phyloP scores from a whole-genome alignment of 2,113 vertebrate genomes.

The Morphnarchus princeps region DNA sequence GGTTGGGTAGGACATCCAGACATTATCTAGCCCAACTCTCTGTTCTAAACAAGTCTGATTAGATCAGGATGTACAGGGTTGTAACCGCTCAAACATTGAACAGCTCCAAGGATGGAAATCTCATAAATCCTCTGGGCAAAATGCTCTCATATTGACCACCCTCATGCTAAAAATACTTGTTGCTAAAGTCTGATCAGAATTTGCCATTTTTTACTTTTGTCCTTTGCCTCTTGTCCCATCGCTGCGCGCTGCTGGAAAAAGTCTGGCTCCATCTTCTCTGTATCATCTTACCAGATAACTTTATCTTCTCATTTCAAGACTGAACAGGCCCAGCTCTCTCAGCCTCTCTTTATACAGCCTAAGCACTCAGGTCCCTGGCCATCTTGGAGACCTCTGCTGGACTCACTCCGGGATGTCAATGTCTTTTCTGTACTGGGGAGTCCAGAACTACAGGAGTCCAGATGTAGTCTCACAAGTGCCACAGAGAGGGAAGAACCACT shows the following conservation, averaged over 20 bases:
- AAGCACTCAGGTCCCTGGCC: not conserved
- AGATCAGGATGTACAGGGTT: not conserved
- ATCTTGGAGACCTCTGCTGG: not conserved
- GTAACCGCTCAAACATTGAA: not conserved
- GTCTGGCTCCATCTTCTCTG: not conserved
- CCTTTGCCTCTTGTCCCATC: not conserved
- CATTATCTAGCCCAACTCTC: not conserved
- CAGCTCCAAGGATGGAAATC: not conserved
- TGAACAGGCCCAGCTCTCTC: not conserved
- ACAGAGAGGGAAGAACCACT: not conserved
- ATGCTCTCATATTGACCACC: not conserved
- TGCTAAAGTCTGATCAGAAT: not conserved
- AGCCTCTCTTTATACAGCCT: not conserved
- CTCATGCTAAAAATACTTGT: not conserved
- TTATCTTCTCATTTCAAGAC: not conserved
- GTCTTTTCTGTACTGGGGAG: not conserved
- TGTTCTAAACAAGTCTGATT: not conserved
- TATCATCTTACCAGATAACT: rapidly evolving
- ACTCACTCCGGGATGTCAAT: rapidly evolving
- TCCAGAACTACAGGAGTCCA: not conserved
- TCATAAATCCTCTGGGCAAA: not conserved
- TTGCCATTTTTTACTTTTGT: not conserved
- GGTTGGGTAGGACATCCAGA: not conserved
- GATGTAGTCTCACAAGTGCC: not conserved
- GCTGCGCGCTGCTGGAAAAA: not conserved